Evolutionary conservation across 2,888 invertebrate species (phyloP).

Genomic region (Oscheius onirici): DNA sequence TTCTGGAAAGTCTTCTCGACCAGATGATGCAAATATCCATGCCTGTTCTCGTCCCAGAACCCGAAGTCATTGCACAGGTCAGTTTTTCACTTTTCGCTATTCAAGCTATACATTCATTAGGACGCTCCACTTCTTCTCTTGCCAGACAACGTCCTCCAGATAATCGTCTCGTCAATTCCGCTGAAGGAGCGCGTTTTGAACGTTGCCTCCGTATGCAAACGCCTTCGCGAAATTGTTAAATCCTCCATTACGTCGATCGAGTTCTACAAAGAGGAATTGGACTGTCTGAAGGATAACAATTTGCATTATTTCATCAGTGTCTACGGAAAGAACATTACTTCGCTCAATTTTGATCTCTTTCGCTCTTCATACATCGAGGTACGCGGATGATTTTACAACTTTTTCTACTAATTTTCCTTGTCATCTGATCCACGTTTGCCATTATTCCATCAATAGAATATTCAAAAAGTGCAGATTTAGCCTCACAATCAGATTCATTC

Average conservation of each 20-base stretch:
- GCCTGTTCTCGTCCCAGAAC: neutral
- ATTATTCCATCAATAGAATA: no score
- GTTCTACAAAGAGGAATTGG: constrained; percentile 45
- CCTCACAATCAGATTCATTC: no score
- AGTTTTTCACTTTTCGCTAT: neutral
- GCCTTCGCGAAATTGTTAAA: constrained; percentile 38
- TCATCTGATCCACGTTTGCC: no score
- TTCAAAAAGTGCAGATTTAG: no score
- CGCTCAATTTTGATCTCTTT: constrained; percentile 59
- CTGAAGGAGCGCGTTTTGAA: constrained; percentile 39
- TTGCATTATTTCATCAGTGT: constrained; percentile 44
- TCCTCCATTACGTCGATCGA: constrained; percentile 43
- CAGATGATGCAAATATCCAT: constrained; percentile 8
- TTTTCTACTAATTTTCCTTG: no score
- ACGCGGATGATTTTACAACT: neutral
- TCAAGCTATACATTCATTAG: constrained; percentile 21
- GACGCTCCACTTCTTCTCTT: constrained; percentile 38
- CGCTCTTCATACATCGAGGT: constrained; percentile 39
- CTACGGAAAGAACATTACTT: constrained; percentile 46
- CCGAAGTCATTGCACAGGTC: constrained; percentile 4
- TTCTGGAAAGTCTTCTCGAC: constrained; percentile 7
- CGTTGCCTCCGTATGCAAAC: constrained; percentile 36
- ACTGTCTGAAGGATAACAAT: constrained; percentile 39
- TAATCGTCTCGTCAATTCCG: constrained; percentile 42
- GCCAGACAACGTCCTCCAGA: constrained; percentile 34